Base-by-base conservation (phyloP, 2,888 invertebrate genomes). In the Nudaria mundana region DNA sequence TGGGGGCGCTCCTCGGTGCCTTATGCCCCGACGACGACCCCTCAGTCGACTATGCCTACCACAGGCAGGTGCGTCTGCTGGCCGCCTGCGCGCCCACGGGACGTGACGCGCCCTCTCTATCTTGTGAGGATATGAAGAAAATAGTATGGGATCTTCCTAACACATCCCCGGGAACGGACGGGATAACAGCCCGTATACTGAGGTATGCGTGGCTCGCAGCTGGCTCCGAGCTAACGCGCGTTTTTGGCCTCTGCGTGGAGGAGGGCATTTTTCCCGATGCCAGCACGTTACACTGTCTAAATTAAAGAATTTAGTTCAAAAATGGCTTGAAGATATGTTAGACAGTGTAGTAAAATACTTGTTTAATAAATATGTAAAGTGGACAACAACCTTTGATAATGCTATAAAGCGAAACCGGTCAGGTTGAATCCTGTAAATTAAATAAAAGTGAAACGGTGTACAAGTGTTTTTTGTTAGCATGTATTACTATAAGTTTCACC, bases 11-110 rank as follows among this genome's bases (percentile, higher is more conserved):
- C 1, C 15, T 69, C 2, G 0, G 1, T 0, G 38, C 56, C 0
- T 35, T 70, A 1, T 71, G 60, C 22, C 69, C 64, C 0, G 69
- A 66, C 16, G 66, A 67, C n/a, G 39, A 52, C 2, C n/a, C 5
- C 1, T 1, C 23, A 0, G 1, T 0, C 1, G 66, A 69, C 37
- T 16, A 56, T 0, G 10, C 3, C 0, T 56, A 61, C 11, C 70
- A 69, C 31, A 1, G 30, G 1, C 26, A 29, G 7, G 52, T 70
- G 1, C 41, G 63, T 0, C 0, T 52, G 0, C 22, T 26, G 10
- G 65, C 64, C 0, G 42, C 58, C 3, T 43, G 44, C 16, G 6
- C 32, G 1, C 63, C 62, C 0, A 16, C 45, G 0, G 59, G 63
- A 0, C 5, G 13, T 1, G 53, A 50, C 18, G 45, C 49, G 30